These are phyloP conservation scores for Macropodus opercularis DNA, from an alignment of 2,797 vertebrate genomes.

Conservation along the genomic window DNA sequence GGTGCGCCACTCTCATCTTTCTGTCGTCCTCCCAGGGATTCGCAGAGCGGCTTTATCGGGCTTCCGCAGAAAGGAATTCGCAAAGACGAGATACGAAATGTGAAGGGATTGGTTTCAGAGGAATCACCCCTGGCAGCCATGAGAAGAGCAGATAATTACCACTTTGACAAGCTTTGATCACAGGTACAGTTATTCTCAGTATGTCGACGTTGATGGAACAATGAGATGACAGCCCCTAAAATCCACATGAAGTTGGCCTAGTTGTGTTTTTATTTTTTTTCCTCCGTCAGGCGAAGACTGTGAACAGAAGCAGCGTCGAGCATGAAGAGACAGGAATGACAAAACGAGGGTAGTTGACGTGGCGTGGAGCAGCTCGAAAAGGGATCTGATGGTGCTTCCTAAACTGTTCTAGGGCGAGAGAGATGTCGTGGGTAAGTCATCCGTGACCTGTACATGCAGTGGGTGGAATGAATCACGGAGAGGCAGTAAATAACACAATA, in stretches of 20 bases:
- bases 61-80: slow-evolving; percentile 62
- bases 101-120: slow-evolving; percentile 66
- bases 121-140: slow-evolving; percentile 63
- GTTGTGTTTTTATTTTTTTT: slow-evolving; percentile 18
- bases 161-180: slow-evolving; percentile 82
- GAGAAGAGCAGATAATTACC: slow-evolving; percentile 72
- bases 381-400: slow-evolving; percentile 37
- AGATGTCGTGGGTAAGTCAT: slow-evolving; percentile 30
- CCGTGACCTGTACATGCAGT: slow-evolving; percentile 53
- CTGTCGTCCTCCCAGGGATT: slow-evolving; percentile 62
- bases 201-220: slow-evolving; percentile 70
- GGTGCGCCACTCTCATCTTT: slow-evolving; percentile 65
- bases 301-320: slow-evolving; percentile 58
- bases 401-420: slow-evolving; percentile 8
- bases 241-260: slow-evolving; percentile 43
- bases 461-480: slow-evolving; percentile 66
- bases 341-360: slow-evolving; percentile 46
- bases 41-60: slow-evolving; percentile 59
- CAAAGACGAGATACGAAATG: slow-evolving; percentile 65
- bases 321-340: slow-evolving; percentile 23
- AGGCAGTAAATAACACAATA: slow-evolving; percentile 47
- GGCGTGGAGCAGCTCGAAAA: slow-evolving; percentile 19
- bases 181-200: slow-evolving; percentile 68
- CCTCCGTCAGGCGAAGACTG: neutral
- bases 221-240: slow-evolving; percentile 59